Evolutionary conservation across 2,113 vertebrate genomes (phyloP).

Genomic region (Nothoprocta perdicaria): DNA sequence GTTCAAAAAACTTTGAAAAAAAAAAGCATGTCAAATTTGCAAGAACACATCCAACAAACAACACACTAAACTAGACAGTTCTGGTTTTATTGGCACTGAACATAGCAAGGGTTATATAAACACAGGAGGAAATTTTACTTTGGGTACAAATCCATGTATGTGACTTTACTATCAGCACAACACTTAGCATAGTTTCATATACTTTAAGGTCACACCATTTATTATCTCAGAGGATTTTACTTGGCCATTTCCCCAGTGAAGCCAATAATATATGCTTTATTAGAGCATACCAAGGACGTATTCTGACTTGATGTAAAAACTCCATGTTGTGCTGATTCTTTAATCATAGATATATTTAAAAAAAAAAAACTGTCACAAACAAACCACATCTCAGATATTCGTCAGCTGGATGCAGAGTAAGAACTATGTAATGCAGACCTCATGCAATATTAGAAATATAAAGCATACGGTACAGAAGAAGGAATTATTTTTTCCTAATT

Average conservation of each 20-base stretch:
- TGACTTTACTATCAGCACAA: not conserved
- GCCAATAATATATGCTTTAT: not conserved
- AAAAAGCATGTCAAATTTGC: not conserved
- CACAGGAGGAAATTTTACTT: not conserved
- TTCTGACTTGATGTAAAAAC: not conserved
- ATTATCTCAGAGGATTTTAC: not conserved
- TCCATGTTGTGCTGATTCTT: not conserved
- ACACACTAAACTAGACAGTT: not conserved
- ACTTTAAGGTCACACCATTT: not conserved
- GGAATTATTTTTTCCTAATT: not conserved
- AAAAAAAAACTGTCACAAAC: not conserved
- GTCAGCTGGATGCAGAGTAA: not conserved
- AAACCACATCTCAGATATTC: not conserved
- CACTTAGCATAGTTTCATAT: not conserved
- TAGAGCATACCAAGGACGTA: not conserved
- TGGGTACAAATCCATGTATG: not conserved
- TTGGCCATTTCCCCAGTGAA: not conserved
- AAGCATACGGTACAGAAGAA: not conserved
- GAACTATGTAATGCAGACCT: not conserved
- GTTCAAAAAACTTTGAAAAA: not conserved
- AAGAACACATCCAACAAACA: not conserved
- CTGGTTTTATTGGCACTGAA: not conserved
- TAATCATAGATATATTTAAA: not conserved
- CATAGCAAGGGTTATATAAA: not conserved
- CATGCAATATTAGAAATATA: not conserved